Evolutionary conservation across 2,888 invertebrate genomes (phyloP), one percentile per base, ranked within the genome.

Genomic region (Volucella zonaria): DNA sequence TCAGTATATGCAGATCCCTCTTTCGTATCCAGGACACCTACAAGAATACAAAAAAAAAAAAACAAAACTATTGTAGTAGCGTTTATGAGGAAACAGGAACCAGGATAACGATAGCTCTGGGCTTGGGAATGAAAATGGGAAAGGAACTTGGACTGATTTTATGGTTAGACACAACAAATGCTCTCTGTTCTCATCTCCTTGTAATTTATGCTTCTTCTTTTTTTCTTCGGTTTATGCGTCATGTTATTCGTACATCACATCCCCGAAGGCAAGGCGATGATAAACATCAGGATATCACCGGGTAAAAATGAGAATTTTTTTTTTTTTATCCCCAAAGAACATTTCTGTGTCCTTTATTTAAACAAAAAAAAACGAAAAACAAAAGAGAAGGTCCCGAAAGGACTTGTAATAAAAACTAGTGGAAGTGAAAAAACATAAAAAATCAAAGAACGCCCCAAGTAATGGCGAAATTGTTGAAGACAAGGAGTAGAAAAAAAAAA

Each of bases 21-120:
- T 97, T 97, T 88, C 97, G 93, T 92, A 97, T 97, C 97, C 97
- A 97, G 66, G 97, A 96, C 82, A 97, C 96, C 97, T 91, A 87
- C 88, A 90, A 90, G 88, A 87, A 87, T 58, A 76, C 74, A 68
- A 67, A 78, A 73, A 74, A 40, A 62, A 1, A 15, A 61, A 40
- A 71, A 56, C 56, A 66, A 66, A 56, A 62, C 6, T 31, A n/a
- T n/a, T n/a, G n/a, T n/a, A 4, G 31, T 31, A 31, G 1, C 31
- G 31, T 31, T 6, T 31, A 31, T 31, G 6, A 31, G 31, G 47
- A 66, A 66, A 42, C 71, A 58, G 58, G 70, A 76, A 67, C 23
- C 49, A 38, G 51, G 23, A 47, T 49, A 61, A 52, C 58, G 58
- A 62, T 58, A 47, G 40, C 10, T 14, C 31, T 56, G 75, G 45